phyloP scores from a whole-genome alignment of 1,140 invertebrate species.

The Delia radicum region DNA sequence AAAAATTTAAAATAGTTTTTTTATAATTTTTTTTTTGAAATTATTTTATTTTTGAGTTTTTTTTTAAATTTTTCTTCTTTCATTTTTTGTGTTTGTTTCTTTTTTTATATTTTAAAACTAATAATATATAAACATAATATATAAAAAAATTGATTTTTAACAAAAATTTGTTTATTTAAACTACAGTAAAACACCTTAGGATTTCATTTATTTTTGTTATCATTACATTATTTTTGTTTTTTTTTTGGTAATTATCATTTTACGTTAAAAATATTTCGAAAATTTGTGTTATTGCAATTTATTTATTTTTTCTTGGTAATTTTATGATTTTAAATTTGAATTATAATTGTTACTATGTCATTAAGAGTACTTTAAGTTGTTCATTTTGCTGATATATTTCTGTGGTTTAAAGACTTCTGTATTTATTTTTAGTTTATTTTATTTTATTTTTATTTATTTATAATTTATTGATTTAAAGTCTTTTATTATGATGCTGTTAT shows the following conservation, averaged over 20 bases:
- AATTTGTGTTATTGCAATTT: slow-evolving; percentile 15
- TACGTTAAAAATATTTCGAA: slow-evolving; percentile 36
- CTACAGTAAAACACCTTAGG: slow-evolving; percentile 25
- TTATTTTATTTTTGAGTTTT: slow-evolving; percentile 12
- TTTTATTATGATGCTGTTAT: too few relatives aligned
- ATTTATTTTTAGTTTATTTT: background rate
- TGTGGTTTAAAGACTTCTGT: background rate
- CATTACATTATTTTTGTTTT: background rate
- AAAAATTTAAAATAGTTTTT: background rate
- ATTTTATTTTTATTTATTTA: background rate
- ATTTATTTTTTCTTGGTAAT: slow-evolving; percentile 26
- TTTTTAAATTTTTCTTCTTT: background rate
- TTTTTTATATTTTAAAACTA: slow-evolving; percentile 13
- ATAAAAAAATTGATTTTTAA: slow-evolving; percentile 21
- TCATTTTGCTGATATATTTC: slow-evolving; percentile 1
- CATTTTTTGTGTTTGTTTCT: background rate
- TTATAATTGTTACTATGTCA: background rate
- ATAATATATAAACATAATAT: slow-evolving; percentile 25
- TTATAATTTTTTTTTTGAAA: background rate
- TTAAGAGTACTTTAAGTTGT: background rate
- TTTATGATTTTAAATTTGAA: background rate
- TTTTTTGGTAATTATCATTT: background rate
- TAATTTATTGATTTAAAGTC: too few relatives aligned
- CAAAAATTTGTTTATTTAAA: slow-evolving; percentile 17
- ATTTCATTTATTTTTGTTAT: background rate